A percentile compares a stretch with the other conserved stretches of the same genome.
These are phyloP conservation scores for Theretra japonica DNA, from an alignment of 2,888 invertebrate species.

Conservation along the genomic window DNA sequence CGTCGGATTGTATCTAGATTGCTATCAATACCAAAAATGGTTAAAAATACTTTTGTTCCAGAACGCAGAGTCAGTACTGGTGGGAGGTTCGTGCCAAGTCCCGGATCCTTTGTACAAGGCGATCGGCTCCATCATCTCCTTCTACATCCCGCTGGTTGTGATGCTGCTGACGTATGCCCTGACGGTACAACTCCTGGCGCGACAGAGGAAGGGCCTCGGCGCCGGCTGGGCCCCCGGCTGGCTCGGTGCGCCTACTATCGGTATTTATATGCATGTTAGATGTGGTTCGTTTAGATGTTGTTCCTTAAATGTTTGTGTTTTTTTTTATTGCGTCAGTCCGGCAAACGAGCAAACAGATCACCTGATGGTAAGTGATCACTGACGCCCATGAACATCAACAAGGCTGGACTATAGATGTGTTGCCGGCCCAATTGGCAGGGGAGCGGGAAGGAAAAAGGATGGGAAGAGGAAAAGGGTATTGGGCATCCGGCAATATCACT, in stretches of 20 bases:
- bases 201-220: conserved; percentile 89
- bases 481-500: too few species aligned
- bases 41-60: conserved; percentile 69
- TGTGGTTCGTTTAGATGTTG: neutral
- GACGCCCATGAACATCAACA: too few species aligned
- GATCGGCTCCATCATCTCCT: conserved; percentile 97
- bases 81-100: conserved; percentile 93
- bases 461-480: too few species aligned
- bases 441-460: too few species aligned
- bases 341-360: too few species aligned
- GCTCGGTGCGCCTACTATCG: conserved; percentile 87
- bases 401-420: too few species aligned
- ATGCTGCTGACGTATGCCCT: conserved; percentile 98
- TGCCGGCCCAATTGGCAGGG: too few species aligned
- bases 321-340: too few species aligned
- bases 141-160: conserved; percentile 97
- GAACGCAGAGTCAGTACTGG: conserved; percentile 93
- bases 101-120: conserved; percentile 95
- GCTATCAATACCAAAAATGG: too few species aligned
- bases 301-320: too few species aligned
- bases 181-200: conserved; percentile 94
- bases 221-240: conserved; percentile 91
- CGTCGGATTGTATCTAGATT: too few species aligned
- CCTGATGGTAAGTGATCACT: too few species aligned
- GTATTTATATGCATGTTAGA: conserved; percentile 57